These are phyloP conservation scores for Agriopis aurantiaria DNA, from an alignment of 2,888 invertebrate genomes.

Conservation along the genomic window DNA sequence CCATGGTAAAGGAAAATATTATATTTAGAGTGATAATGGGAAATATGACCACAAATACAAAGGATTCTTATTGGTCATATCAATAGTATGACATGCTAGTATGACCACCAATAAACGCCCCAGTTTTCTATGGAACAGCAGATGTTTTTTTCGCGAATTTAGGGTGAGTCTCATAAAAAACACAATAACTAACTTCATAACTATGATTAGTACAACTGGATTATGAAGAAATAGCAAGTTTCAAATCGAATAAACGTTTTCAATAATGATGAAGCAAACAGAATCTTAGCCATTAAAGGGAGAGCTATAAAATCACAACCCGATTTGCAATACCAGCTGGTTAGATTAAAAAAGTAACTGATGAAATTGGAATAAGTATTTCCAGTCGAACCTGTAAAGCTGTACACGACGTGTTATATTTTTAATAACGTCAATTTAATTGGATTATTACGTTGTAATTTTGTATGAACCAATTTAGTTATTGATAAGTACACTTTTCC, in stretches of 20 bases:
- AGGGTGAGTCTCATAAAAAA: no score
- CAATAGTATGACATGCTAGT: no score
- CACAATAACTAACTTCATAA: no score
- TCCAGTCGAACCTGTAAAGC: conserved; percentile 10
- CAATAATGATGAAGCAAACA: conserved; percentile 8
- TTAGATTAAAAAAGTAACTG: conserved; percentile 1
- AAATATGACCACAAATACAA: no score
- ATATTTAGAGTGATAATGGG: no score
- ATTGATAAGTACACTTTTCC: conserved; percentile 37
- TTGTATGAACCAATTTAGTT: conserved; percentile 25
- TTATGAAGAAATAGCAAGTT: background rate
- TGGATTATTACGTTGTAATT: conserved; percentile 22
- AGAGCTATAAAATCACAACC: conserved; percentile 4
- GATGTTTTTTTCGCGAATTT: no score
- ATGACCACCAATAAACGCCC: no score
- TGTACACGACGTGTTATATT: background rate
- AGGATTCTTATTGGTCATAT: no score
- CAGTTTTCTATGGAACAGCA: no score
- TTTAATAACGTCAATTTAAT: conserved; percentile 12
- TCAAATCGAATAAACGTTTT: background rate
- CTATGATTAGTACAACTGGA: no score
- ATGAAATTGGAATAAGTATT: background rate
- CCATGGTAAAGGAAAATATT: no score
- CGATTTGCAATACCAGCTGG: background rate
- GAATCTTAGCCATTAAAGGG: conserved; percentile 8